Base-by-base conservation (phyloP, 92 coral and sea anemone genomes). In the Umimayanthus kanabou region DNA sequence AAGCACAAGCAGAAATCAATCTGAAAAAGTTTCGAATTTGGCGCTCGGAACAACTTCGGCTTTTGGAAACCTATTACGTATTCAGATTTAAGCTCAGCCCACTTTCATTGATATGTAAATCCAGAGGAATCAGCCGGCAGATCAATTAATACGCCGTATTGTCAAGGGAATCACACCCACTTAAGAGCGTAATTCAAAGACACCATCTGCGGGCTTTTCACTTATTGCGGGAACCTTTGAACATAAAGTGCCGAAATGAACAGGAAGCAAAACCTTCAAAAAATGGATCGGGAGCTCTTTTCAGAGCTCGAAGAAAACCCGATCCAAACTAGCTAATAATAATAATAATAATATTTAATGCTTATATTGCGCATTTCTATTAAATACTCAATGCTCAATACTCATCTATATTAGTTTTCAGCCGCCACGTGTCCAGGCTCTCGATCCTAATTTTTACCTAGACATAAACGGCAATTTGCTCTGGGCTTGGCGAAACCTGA, bases 11-110 rank as follows among this genome's bases (percentile, higher is more conserved):
- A n/a, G n/a, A n/a, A n/a, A n/a, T 77, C 81, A 77, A 5, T 77
- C 81, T 77, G 81, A 42, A 77, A 77, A 77, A 77, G 81, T 77
- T 77, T 77, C 81, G 81, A 77, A 77, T 77, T 77, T 77, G 81
- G 81, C 81, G 81, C 81, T 76, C 77, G 77, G 77, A 73, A 73
- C 77, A 73, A 73, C 77, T 73, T 73, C 77, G 77, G 77, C 77
- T 73, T 73, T 73, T 73, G 77, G 77, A 73, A 73, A 73, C 77
- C 77, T 73, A 73, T 73, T 73, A 73, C 77, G 77, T 73, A 73
- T 73, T 73, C 77, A 73, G 77, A 72, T 72, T 72, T 72, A 72
- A 72, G 76, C 76, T 72, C 76, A 72, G 76, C 76, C 76, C 76
- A 72, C 76, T 61, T 72, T 72, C 76, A 72, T 72, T 72, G 76